Conservation (phyloP, 2,797 vertebrate species). For the Enteromius unitaeniatus region DNA sequence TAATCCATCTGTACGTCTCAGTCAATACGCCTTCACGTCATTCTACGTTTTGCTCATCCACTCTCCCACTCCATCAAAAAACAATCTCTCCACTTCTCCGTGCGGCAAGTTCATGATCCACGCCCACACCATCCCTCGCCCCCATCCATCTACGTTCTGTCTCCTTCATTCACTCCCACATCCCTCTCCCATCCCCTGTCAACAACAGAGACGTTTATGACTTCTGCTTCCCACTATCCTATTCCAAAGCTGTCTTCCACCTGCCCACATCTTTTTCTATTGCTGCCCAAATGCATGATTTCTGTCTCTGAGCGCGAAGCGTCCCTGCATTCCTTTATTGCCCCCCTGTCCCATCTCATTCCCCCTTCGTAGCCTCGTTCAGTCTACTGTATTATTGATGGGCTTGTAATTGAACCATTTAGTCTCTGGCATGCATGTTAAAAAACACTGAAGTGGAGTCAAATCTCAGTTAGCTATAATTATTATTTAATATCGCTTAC, state of each 20-base stretch:
- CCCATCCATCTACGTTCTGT: constrained; percentile 40
- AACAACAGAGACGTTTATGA: constrained; percentile 29
- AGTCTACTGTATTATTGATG: constrained; percentile 72
- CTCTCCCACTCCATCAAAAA: constrained; percentile 43
- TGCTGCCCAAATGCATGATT: background rate
- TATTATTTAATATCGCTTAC: constrained; percentile 70
- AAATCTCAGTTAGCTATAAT: constrained; percentile 74
- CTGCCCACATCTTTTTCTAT: constrained; percentile 39
- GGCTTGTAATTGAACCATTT: constrained; percentile 70
- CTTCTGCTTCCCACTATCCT: constrained; percentile 36
- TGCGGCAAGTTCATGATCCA: constrained; percentile 45
- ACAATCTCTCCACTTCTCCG: constrained; percentile 25
- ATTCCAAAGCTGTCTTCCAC: constrained; percentile 42
- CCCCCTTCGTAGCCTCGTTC: constrained; percentile 17
- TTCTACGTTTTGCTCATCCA: constrained; percentile 28
- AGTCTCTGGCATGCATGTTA: constrained; percentile 55
- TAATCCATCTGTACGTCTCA: constrained; percentile 26
- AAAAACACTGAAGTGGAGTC: constrained; percentile 66
- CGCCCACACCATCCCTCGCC: constrained; percentile 30
- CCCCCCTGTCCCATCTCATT: constrained; percentile 16
- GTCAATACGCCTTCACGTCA: constrained; percentile 15
- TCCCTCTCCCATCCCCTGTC: constrained; percentile 33
- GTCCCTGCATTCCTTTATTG: background rate
- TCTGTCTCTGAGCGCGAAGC: background rate
- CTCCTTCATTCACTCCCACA: constrained; percentile 34